Base-by-base conservation (phyloP, 2,113 vertebrate genomes). In the Trinectes maculatus region DNA sequence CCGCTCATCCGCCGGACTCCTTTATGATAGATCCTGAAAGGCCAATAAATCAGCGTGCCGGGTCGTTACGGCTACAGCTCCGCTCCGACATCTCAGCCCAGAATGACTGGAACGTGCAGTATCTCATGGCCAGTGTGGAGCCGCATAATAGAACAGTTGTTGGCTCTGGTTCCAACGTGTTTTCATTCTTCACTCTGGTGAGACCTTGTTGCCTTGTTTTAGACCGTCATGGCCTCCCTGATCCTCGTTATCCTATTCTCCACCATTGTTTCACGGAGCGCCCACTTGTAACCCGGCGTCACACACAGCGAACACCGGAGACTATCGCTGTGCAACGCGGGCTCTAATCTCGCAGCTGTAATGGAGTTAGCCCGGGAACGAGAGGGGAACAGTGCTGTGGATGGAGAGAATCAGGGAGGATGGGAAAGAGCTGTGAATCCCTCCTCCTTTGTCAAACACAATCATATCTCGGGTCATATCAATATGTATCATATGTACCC, bases 361-460 rank as follows among this genome's bases (percentile, higher is more conserved):
- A 88, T 89, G 80, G 44, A 82, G 81, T 86, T 87, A 83, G 67
- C 36, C 44, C 19, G 57, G 13, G 31, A 83, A 75, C 83, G 71
- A 43, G 47, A 42, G 54, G n/a, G 54, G 71, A 82, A 39, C 15
- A 25, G 71, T 51, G 43, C 48, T 19, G 24, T 31, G 63, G 28
- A 37, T 64, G 26, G 51, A 77, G 67, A 57, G 52, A 80, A 54
- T 63, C 19, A 73, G 66, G 62, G 21, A 62, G 24, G 67, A 67
- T 68, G 57, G 44, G 71, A 54, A 60, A 2, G 15, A 74, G 69
- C 71, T 16, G 37, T 11, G 52, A 80, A 66, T 83, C 22, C 34
- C 33, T 60, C 52, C 74, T 82, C 51, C 61, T 82, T 85, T 85
- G 74, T 85, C 58, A 64, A 72, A 82, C 54, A 56, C 25, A 44